A percentile compares a stretch with the other conserved stretches of the same genome.
Conservation (phyloP, 2,113 vertebrate genomes). For the Drymodes brunneopygia region DNA sequence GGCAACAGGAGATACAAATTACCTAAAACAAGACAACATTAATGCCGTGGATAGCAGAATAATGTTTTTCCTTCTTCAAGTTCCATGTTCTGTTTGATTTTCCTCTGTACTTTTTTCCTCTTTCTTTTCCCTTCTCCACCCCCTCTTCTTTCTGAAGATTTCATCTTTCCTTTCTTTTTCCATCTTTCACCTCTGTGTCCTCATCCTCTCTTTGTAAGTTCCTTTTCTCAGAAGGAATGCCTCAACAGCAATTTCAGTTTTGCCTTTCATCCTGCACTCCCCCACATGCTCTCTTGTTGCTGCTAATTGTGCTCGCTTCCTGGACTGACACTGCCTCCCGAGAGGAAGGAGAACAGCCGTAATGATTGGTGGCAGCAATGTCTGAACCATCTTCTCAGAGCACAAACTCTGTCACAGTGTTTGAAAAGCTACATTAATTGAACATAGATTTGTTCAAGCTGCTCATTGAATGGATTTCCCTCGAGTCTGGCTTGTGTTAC, state of each 20-base stretch:
- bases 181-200: not conserved
- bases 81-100: not conserved
- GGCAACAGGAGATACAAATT: not conserved
- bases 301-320: conserved; percentile 54
- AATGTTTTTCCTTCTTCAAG: not conserved
- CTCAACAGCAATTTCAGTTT: not conserved
- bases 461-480: conserved; percentile 57
- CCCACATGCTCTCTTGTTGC: conserved; percentile 13
- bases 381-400: conserved; percentile 59
- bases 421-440: conserved; percentile 65
- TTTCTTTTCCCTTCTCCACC: not conserved
- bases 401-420: conserved; percentile 57
- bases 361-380: conserved; percentile 62
- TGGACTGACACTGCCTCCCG: conserved; percentile 44
- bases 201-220: not conserved
- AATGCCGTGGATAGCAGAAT: not conserved
- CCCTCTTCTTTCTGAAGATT: not conserved
- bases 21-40: not conserved
- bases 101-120: not conserved
- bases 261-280: conserved; percentile 8
- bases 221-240: not conserved
- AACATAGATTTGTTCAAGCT: conserved; percentile 63
- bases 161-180: not conserved
- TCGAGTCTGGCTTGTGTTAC: conserved; percentile 25
- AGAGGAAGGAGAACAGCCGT: conserved; percentile 23